A percentile compares a stretch with the other conserved stretches of the same genome.
These are phyloP conservation scores for Phrynocephalus forsythii DNA, from an alignment of 2,797 vertebrate genomes.

Conservation along the genomic window DNA sequence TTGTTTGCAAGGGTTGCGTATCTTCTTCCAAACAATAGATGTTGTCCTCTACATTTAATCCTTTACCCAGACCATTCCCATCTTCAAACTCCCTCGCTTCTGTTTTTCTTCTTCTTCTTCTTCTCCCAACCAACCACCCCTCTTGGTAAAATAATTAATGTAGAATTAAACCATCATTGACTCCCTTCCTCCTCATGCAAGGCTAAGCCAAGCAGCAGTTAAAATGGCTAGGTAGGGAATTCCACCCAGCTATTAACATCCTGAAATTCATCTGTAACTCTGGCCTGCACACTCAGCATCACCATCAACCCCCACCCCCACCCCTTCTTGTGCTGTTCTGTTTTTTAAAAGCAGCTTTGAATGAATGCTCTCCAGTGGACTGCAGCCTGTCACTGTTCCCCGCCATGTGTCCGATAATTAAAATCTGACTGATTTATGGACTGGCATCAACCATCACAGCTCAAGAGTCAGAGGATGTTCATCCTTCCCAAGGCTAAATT, in stretches of 20 bases:
- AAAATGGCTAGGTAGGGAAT: slow-evolving; percentile 67
- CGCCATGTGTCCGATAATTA: slow-evolving; percentile 90
- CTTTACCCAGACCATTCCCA: background rate
- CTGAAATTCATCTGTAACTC: slow-evolving; percentile 68
- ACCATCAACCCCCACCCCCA: background rate
- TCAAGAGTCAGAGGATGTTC: slow-evolving; percentile 81
- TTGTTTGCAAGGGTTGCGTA: no score
- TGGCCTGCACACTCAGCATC: slow-evolving; percentile 64
- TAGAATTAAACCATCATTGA: background rate
- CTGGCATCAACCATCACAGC: slow-evolving; percentile 80
- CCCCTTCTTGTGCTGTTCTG: slow-evolving; percentile 73
- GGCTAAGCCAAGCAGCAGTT: slow-evolving; percentile 64
- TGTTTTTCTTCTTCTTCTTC: background rate
- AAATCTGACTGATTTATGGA: slow-evolving; percentile 91
- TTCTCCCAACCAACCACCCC: background rate
- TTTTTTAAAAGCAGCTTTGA: slow-evolving; percentile 81
- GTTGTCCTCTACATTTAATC: background rate
- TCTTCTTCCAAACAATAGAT: no score
- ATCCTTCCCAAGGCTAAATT: slow-evolving; percentile 87
- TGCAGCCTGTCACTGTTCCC: slow-evolving; percentile 82
- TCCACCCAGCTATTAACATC: slow-evolving; percentile 70
- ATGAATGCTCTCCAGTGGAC: slow-evolving; percentile 84
- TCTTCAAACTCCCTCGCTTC: background rate
- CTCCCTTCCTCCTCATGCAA: background rate
- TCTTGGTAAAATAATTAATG: slow-evolving; percentile 2